Conservation (phyloP, 2,888 invertebrate genomes). For the Parnassius orleans region DNA sequence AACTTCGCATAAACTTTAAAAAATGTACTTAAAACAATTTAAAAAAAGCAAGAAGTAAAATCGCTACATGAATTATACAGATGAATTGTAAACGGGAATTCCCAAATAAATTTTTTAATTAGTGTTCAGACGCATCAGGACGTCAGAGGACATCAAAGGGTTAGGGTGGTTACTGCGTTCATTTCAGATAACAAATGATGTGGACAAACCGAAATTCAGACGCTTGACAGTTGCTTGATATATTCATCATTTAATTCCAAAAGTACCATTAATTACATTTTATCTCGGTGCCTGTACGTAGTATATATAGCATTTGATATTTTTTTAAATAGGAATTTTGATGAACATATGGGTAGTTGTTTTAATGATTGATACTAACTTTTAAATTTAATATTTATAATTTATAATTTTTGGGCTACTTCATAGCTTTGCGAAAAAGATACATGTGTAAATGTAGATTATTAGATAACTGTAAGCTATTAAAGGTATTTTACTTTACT, state of each 20-base stretch:
- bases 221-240: constrained; percentile 34
- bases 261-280: constrained; percentile 24
- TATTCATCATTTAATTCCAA: constrained; percentile 26
- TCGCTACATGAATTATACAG: constrained; percentile 12
- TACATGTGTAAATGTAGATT: too few relatives aligned
- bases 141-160: constrained; percentile 24
- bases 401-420: too few relatives aligned
- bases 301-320: constrained; percentile 6
- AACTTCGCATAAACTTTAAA: not conserved
- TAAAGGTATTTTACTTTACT: too few relatives aligned
- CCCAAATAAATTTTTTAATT: constrained; percentile 30
- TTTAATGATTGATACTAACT: too few relatives aligned
- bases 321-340: not conserved
- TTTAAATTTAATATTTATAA: too few relatives aligned
- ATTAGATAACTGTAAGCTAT: too few relatives aligned
- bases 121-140: constrained; percentile 24
- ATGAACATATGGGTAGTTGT: too few relatives aligned
- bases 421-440: too few relatives aligned
- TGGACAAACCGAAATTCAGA: constrained; percentile 35
- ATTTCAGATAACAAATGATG: constrained; percentile 42
- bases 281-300: constrained; percentile 8
- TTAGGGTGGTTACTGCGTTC: constrained; percentile 31
- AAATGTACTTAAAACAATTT: too few relatives aligned
- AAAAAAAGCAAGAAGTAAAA: not conserved
- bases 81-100: constrained; percentile 23